Evolutionary conservation across 1,140 invertebrate species (phyloP).

Genomic region (Zaprionus tsacasi): DNA sequence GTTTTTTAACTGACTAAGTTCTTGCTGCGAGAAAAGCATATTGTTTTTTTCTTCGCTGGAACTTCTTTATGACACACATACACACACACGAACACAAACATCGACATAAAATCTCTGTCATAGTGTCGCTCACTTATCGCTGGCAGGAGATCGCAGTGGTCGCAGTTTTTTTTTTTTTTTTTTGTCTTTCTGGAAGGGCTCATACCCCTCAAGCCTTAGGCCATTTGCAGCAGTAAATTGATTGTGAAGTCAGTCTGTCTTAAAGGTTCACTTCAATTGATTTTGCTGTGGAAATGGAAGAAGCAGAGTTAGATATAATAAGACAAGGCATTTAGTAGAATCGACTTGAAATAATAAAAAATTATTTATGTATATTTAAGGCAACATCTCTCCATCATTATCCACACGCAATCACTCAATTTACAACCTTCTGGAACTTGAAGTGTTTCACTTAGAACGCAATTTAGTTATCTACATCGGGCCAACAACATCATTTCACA

Average conservation of each 20-base stretch:
- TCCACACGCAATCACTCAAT: constrained; percentile 38
- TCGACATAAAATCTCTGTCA: constrained; percentile 69
- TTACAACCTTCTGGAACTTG: constrained; percentile 34
- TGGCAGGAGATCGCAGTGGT: constrained; percentile 24
- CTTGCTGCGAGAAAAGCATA: constrained; percentile 49
- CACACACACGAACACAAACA: constrained; percentile 57
- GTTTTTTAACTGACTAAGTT: constrained; percentile 64
- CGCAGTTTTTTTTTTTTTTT: constrained; percentile 13
- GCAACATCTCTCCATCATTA: constrained; percentile 10
- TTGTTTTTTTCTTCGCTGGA: constrained; percentile 58
- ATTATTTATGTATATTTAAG: background rate
- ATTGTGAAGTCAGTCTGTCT: background rate
- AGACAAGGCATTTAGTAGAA: background rate
- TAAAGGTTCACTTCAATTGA: constrained; percentile 12
- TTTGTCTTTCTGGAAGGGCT: background rate
- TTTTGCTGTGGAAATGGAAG: background rate
- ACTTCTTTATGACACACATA: constrained; percentile 59
- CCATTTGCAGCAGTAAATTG: background rate
- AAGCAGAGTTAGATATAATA: background rate
- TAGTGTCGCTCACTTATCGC: constrained; percentile 51
- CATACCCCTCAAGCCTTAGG: background rate
- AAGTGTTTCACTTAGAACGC: constrained; percentile 50
- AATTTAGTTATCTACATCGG: constrained; percentile 55
- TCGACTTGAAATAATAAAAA: background rate
- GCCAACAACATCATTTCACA: constrained; percentile 32